These are phyloP conservation scores for Arrhamphus sclerolepis DNA, from an alignment of 2,797 vertebrate genomes.

Conservation along the genomic window DNA sequence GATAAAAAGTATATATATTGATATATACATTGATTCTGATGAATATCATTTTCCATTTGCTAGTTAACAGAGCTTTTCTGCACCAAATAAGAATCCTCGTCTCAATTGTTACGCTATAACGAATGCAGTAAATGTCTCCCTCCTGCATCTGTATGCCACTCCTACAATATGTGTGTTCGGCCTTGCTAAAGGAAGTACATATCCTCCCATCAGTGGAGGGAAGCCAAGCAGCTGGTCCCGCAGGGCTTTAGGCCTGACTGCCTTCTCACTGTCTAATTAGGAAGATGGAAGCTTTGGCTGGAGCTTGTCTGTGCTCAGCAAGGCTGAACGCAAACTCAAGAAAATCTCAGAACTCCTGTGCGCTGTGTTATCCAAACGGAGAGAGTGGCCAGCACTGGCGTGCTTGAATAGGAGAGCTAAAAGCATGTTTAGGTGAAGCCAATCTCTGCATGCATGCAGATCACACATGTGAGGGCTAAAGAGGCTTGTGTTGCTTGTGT, in stretches of 20 bases:
- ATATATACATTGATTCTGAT: conserved; percentile 24
- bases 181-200: conserved; percentile 48
- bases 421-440: conserved; percentile 49
- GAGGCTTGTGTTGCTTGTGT: conserved; percentile 54
- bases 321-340: conserved; percentile 72
- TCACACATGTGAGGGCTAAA: conserved; percentile 54
- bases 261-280: conserved; percentile 82
- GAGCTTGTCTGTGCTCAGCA: conserved; percentile 72
- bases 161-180: conserved; percentile 34
- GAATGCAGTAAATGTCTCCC: conserved; percentile 22
- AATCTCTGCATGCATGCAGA: conserved; percentile 37
- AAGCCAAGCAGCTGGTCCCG: conserved; percentile 69
- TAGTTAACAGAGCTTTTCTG: not conserved
- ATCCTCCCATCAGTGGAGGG: conserved; percentile 56
- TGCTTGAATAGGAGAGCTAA: conserved; percentile 43
- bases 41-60: conserved; percentile 10
- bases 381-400: conserved; percentile 36
- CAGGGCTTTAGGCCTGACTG: conserved; percentile 78
- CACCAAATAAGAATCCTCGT: conserved; percentile 18
- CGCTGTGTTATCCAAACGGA: conserved; percentile 41
- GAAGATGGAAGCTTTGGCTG: conserved; percentile 75
- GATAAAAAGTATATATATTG: not conserved
- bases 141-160: conserved; percentile 42
- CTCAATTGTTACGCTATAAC: conserved; percentile 10
- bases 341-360: conserved; percentile 55